Percentiles rank a stretch among this genome's conserved stretches.
Evolutionary conservation across 2,797 vertebrate genomes (phyloP).

Genomic region (Crenuchus spilurus): DNA sequence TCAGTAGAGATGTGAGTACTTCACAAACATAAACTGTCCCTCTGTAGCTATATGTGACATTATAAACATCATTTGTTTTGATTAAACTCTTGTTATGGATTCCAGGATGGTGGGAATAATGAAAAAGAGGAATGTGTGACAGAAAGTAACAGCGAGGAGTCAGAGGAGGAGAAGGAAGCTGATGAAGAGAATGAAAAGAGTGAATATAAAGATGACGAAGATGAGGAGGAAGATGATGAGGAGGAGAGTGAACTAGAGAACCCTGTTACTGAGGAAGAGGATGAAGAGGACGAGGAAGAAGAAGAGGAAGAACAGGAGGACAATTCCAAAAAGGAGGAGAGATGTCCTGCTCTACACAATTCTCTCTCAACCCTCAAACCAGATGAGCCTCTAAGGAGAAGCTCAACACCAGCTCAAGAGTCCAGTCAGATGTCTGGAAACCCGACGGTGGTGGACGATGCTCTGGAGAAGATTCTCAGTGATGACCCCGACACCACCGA

Average conservation of each 20-base stretch:
- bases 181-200: constrained; percentile 38
- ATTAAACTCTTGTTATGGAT: constrained; percentile 30
- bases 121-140: constrained; percentile 82
- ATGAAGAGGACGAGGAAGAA: constrained; percentile 53
- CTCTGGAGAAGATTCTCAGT: constrained; percentile 82
- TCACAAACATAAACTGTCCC: no score
- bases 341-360: constrained; percentile 19
- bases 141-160: constrained; percentile 75
- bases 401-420: constrained; percentile 63
- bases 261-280: constrained; percentile 57
- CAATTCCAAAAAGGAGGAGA: constrained; percentile 42
- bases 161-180: constrained; percentile 64
- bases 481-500: constrained; percentile 87
- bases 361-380: constrained; percentile 60
- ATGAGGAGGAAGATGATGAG: constrained; percentile 51
- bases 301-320: constrained; percentile 53
- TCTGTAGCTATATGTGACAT: no score
- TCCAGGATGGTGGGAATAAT: constrained; percentile 71
- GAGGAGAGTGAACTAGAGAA: constrained; percentile 56
- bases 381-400: constrained; percentile 69
- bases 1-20: no score
- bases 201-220: constrained; percentile 9
- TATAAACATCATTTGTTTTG: no score
- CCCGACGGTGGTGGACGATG: constrained; percentile 91
- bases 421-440: constrained; percentile 81